Evolutionary conservation across 1,140 invertebrate species (phyloP).

Genomic region (silkworm (Bombyx mori)): DNA sequence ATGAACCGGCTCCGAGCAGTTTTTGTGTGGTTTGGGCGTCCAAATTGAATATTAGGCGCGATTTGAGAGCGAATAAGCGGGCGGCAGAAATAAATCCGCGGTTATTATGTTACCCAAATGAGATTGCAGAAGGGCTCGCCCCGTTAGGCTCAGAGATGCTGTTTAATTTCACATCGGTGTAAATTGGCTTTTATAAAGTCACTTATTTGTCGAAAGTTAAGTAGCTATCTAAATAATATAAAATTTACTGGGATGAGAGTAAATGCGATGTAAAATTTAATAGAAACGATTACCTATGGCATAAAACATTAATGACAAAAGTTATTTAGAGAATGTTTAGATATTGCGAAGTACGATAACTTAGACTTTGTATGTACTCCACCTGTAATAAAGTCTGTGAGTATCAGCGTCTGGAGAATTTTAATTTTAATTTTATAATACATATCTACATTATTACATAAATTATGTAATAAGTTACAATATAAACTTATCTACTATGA

Average conservation of each 20-base stretch:
- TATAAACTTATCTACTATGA: too few relatives aligned
- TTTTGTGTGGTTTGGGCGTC: conserved; percentile 61
- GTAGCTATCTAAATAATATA: conserved; percentile 24
- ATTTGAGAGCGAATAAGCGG: conserved; percentile 62
- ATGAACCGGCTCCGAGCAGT: conserved; percentile 62
- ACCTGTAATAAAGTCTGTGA: too few relatives aligned
- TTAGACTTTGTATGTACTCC: too few relatives aligned
- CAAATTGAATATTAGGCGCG: conserved; percentile 69
- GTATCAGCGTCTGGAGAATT: too few relatives aligned
- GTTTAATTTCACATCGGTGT: conserved; percentile 54
- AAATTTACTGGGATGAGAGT: too few relatives aligned
- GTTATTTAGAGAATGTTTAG: too few relatives aligned
- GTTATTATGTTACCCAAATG: conserved; percentile 66
- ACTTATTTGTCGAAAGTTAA: conserved; percentile 37
- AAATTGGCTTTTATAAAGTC: conserved; percentile 48
- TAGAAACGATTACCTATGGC: not conserved
- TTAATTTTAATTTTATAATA: too few relatives aligned
- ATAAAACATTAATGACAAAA: too few relatives aligned
- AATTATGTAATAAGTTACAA: too few relatives aligned
- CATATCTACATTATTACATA: too few relatives aligned
- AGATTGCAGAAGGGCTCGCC: conserved; percentile 52
- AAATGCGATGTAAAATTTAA: not conserved
- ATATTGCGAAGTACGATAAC: too few relatives aligned
- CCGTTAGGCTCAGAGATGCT: conserved; percentile 41
- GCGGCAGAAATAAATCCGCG: conserved; percentile 61